Percentiles rank a stretch among this genome's conserved stretches.
Conservation (phyloP, 2,888 invertebrate genomes). For the Elmis aenea region DNA sequence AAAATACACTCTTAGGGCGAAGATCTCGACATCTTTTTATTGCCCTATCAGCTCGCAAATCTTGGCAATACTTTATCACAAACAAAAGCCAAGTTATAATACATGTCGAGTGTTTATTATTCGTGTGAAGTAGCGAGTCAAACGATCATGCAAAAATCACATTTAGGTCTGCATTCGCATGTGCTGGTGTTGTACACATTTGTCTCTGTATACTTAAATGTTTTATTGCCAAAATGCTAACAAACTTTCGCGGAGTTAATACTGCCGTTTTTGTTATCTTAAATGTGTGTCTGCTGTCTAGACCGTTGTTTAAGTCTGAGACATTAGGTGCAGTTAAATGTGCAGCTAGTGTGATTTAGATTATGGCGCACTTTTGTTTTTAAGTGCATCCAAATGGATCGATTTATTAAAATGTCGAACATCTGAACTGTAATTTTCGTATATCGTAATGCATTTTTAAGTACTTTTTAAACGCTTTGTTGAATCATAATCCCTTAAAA, state of each 20-base stretch:
- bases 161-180: conserved; percentile 16
- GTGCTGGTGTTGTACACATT: conserved; percentile 10
- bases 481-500: too few species aligned
- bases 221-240: conserved; percentile 22
- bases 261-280: conserved; percentile 15
- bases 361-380: too few species aligned
- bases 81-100: conserved; percentile 13
- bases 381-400: too few species aligned
- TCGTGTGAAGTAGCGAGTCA: conserved; percentile 16
- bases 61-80: conserved; percentile 13
- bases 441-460: too few species aligned
- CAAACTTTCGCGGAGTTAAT: conserved; percentile 14
- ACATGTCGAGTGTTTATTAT: conserved; percentile 17
- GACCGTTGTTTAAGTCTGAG: conserved; percentile 20
- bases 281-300: conserved; percentile 21
- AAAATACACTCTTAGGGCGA: conserved; percentile 6
- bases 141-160: conserved; percentile 19
- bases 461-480: too few species aligned
- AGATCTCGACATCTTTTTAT: conserved; percentile 9
- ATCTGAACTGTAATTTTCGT: too few species aligned
- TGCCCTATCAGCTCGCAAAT: conserved; percentile 9
- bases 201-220: conserved; percentile 20
- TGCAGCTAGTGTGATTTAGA: too few species aligned
- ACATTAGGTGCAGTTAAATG: too few species aligned
- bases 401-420: too few species aligned